phyloP scores from a whole-genome alignment of 2,797 vertebrate species.

The Tamandua tetradactyla region DNA sequence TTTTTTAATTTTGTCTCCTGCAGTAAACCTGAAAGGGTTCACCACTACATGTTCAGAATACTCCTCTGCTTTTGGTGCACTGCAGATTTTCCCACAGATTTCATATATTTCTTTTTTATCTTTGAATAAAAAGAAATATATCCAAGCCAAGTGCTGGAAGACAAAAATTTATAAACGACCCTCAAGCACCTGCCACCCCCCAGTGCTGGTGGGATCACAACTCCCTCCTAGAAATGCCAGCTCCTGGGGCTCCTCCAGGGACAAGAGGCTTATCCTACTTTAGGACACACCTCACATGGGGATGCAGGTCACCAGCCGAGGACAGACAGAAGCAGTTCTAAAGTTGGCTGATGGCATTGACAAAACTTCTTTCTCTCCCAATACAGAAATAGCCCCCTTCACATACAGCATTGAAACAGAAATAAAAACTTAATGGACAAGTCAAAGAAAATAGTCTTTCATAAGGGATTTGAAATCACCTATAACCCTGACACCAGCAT shows the following conservation, averaged over 20 bases:
- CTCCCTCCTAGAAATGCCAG: not conserved
- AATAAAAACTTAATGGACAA: not conserved
- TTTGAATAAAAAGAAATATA: not conserved
- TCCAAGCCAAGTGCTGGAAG: not conserved
- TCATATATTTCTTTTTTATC: not conserved
- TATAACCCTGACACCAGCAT: not conserved
- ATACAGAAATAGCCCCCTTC: not conserved
- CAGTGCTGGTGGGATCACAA: not conserved
- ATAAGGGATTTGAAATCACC: not conserved
- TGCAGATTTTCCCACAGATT: not conserved
- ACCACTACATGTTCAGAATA: not conserved
- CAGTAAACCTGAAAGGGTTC: not conserved
- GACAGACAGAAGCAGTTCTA: not conserved
- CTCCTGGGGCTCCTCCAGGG: not conserved
- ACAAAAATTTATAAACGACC: not conserved
- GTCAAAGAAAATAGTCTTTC: not conserved
- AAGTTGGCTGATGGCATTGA: not conserved
- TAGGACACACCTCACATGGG: not conserved
- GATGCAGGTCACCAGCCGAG: not conserved
- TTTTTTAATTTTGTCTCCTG: not conserved
- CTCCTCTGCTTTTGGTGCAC: not conserved
- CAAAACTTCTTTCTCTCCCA: not conserved
- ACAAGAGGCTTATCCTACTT: not conserved
- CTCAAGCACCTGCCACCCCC: not conserved
- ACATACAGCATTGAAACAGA: not conserved